Evolutionary conservation across 2,113 vertebrate species (phyloP), one percentile per base, ranked within the genome.

Genomic region (Aepyceros melampus): DNA sequence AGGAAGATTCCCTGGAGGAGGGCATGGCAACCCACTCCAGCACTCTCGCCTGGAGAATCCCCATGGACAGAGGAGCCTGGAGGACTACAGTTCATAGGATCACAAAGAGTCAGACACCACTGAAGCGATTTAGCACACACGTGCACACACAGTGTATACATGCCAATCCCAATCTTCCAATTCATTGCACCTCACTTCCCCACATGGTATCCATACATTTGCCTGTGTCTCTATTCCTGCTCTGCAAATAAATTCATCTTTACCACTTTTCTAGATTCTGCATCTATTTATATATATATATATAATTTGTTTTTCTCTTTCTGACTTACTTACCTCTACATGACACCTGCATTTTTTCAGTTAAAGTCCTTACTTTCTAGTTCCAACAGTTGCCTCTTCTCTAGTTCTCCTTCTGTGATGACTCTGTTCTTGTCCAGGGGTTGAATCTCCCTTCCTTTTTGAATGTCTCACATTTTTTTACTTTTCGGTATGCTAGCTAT

Each of bases 111-210:
- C n/a, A 67, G 64, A 67, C n/a, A 36, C 17, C n/a, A 21, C 64
- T 36, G 64, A 67, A 67, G 64, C 9, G 1, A 71, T 3, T 71
- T 36, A 67, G n/a, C 64, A 71, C 64, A 71, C 64, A 71, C 1
- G 9, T 2, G 3, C 0, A 2, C n/a, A 71, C 33, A 64, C 5
- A 40, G n/a, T 40, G 5, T 40, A 40, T 40, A 25, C 13, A 74
- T 74, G 21, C 67, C 36, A 6, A 7, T 74, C 36, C 67, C 67
- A 23, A 25, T 7, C 67, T 74, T 12, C 21, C 36, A 74, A 25
- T 43, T 23, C 67, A 74, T 13, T 25, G 10, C 11, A 13, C 21
- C 67, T 74, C n/a, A 23, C 11, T 40, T 74, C 36, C 36, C 11
- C 36, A 23, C 11, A 7, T 74, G 67, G 67, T 40, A 25, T 36